Evolutionary conservation across 1,140 invertebrate species (phyloP).

Genomic region (Bombus vancouverensis): DNA sequence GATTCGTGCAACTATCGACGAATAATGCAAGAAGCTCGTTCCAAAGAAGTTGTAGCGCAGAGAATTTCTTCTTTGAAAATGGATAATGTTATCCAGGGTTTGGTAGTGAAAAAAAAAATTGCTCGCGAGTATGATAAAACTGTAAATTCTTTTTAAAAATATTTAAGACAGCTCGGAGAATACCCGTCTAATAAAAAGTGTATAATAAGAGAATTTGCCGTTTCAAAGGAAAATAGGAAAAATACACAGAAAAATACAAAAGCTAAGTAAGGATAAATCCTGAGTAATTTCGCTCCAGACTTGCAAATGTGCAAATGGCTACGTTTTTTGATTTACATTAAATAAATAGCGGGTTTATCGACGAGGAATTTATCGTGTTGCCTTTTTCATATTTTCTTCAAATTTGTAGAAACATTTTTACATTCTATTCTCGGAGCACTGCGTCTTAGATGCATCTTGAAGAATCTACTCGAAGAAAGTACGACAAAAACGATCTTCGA

Average conservation of each 20-base stretch:
- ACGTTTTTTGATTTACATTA: background rate
- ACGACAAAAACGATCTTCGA: no score
- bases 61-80: no score
- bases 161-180: background rate
- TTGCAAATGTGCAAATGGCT: constrained; percentile 23
- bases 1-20: no score
- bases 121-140: background rate
- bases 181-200: background rate
- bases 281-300: background rate
- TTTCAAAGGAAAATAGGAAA: background rate
- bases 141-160: background rate
- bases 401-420: background rate
- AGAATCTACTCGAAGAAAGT: no score
- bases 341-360: background rate
- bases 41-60: background rate
- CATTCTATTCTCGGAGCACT: accelerated
- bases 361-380: background rate
- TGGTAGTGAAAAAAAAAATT: background rate
- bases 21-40: background rate
- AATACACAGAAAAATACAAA: background rate
- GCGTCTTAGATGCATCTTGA: no score
- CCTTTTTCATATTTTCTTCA: background rate
- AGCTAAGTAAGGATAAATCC: background rate
- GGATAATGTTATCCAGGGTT: background rate
- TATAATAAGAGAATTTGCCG: background rate